Percentiles rank a stretch among this genome's conserved stretches.
phyloP scores from a whole-genome alignment of 2,797 vertebrate species.

The Xenops minutus region DNA sequence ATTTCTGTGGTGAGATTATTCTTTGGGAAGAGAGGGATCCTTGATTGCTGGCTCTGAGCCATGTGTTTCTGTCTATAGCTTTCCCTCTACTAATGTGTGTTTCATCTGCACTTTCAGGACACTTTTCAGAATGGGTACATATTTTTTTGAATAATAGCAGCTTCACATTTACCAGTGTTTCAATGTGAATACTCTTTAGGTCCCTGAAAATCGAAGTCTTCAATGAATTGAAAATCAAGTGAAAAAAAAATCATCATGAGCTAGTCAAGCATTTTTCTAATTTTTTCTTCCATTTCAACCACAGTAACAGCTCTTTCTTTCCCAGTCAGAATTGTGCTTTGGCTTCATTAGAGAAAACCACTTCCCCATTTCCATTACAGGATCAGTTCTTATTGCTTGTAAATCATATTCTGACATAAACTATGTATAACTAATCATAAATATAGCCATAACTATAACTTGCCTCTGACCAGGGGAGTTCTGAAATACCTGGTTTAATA shows the following conservation, averaged over 20 bases:
- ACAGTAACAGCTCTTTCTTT: background rate
- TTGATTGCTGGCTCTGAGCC: accelerated
- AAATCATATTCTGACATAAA: background rate
- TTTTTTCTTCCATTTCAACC: background rate
- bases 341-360: background rate
- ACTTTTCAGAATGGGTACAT: background rate
- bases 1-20: background rate
- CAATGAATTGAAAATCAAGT: background rate
- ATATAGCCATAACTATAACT: background rate
- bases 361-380: background rate
- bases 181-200: background rate
- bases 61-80: background rate
- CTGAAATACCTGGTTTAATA: background rate
- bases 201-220: background rate
- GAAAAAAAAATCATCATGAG: background rate
- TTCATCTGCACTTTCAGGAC: background rate
- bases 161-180: background rate
- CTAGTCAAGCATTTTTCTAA: background rate
- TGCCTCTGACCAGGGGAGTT: background rate
- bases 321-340: background rate
- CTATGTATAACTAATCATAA: background rate
- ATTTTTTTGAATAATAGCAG: background rate
- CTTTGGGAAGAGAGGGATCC: background rate
- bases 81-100: background rate
- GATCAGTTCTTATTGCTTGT: background rate